Evolutionary conservation across 2,113 vertebrate species (phyloP), one percentile per base, ranked within the genome.

Genomic region (Pipa parva): DNA sequence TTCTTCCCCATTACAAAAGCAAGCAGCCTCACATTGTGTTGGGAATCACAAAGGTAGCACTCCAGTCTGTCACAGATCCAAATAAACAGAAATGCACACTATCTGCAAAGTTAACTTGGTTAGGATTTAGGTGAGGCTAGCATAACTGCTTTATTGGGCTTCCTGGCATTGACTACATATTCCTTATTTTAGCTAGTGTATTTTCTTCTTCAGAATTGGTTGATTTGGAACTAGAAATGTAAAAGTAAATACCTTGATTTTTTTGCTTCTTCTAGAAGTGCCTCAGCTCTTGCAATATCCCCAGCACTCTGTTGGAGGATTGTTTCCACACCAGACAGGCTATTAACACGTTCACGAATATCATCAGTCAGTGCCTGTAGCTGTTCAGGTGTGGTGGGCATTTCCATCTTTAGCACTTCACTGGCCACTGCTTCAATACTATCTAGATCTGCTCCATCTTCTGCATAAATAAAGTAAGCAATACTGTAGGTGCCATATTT

Each of bases 401-500:
- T 94, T 77, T 97, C 91, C 93, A 99, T 95, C 74, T 88, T 90
- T 72, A 99, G 67, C 21, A 99, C 97, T 78, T 97, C 92, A 3
- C 89, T 94, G 28, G 97, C 95, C 63, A 99, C 92, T 0, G 91
- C 84, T 80, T 99, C 95, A 0, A 99, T 93, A 84, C 96, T 98
- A 52, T 98, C 92, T 72, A 95, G 76, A 72, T 98, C 95, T 5
- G 97, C 95, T 0, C 93, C 89, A 1, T 98, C 97, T 79, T 98
- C 97, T 99, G 71, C 52, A 1, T 60, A 63, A 63, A 5, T 2
- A 55, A 21, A 7, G 33, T 1, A 37, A 63, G 29, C 12, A 21
- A 61, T 9, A 59, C 1, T 39, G 13, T 24, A 42, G 9, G 24
- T 20, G 17, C 24, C 5, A 4, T 12, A 48, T n/a, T n/a, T n/a